phyloP scores from a whole-genome alignment of 2,888 invertebrate species.

The Acanthosepion pharaonis region DNA sequence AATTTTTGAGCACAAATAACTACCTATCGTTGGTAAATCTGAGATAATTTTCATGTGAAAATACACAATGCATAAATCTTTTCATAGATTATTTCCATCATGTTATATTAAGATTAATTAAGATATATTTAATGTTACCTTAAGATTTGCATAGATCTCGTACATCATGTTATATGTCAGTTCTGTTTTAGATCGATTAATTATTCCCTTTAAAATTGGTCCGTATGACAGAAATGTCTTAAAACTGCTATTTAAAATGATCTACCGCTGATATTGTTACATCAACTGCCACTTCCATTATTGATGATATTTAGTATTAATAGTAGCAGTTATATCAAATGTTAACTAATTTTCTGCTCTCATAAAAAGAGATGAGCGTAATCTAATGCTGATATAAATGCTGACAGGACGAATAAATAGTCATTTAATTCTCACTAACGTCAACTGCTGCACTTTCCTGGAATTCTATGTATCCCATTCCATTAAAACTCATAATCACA shows the following conservation, averaged over 20 bases:
- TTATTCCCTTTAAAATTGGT: neutral
- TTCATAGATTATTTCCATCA: no score
- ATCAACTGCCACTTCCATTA: neutral
- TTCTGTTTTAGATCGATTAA: no score
- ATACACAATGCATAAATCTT: no score
- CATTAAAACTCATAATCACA: neutral
- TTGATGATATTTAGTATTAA: neutral
- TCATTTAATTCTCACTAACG: neutral
- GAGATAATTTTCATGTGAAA: no score
- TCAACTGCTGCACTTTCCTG: neutral
- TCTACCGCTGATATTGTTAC: neutral
- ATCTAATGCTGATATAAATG: neutral
- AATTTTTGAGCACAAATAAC: neutral
- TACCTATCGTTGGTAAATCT: neutral
- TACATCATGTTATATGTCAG: no score
- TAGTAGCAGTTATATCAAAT: neutral
- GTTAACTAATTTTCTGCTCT: neutral
- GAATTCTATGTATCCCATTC: neutral
- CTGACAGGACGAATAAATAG: neutral
- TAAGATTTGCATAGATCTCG: no score
- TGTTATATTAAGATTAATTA: no score
- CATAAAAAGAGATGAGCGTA: neutral
- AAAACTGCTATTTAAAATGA: neutral
- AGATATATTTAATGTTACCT: no score
- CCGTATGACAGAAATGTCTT: neutral